A percentile compares a stretch with the other conserved stretches of the same genome.
These are phyloP conservation scores for Meandrusa payeni DNA, from an alignment of 2,888 invertebrate genomes.

Conservation along the genomic window DNA sequence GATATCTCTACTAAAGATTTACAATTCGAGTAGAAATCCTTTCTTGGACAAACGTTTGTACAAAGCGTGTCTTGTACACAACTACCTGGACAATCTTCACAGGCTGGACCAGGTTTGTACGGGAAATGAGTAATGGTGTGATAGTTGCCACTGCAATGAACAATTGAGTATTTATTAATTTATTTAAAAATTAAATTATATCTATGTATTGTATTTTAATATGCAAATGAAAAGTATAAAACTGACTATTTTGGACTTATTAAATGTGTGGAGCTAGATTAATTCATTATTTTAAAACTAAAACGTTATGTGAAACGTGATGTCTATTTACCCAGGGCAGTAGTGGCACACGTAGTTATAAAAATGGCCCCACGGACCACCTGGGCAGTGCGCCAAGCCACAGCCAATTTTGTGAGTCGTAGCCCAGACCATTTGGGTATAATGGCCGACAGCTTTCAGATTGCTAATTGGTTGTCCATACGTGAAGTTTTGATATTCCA, in stretches of 20 bases:
- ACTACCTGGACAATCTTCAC: slow-evolving; percentile 82
- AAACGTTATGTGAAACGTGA: too few relatives aligned
- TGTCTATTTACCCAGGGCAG: slow-evolving; percentile 91
- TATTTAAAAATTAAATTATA: too few relatives aligned
- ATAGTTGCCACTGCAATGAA: slow-evolving; percentile 84
- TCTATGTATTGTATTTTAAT: too few relatives aligned
- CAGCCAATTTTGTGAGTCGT: slow-evolving; percentile 89
- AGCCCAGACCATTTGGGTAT: slow-evolving; percentile 92
- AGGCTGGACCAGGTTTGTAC: slow-evolving; percentile 84
- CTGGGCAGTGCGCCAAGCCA: slow-evolving; percentile 85
- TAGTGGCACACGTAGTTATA: slow-evolving; percentile 93
- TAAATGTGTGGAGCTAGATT: too few relatives aligned
- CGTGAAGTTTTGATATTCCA: slow-evolving; percentile 87
- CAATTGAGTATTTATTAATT: too few relatives aligned
- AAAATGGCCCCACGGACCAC: slow-evolving; percentile 82
- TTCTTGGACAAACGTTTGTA: slow-evolving; percentile 85
- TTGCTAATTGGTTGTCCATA: slow-evolving; percentile 83
- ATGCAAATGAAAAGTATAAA: too few relatives aligned
- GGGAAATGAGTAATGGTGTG: slow-evolving; percentile 82
- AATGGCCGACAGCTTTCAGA: slow-evolving; percentile 86
- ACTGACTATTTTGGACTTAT: too few relatives aligned
- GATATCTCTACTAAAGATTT: slow-evolving; percentile 75
- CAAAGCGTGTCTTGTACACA: slow-evolving; percentile 86
- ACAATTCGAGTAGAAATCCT: slow-evolving; percentile 88
- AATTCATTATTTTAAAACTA: too few relatives aligned